Conservation (phyloP, 35 echinoderm and acorn worm species). For the Anneissia japonica region DNA sequence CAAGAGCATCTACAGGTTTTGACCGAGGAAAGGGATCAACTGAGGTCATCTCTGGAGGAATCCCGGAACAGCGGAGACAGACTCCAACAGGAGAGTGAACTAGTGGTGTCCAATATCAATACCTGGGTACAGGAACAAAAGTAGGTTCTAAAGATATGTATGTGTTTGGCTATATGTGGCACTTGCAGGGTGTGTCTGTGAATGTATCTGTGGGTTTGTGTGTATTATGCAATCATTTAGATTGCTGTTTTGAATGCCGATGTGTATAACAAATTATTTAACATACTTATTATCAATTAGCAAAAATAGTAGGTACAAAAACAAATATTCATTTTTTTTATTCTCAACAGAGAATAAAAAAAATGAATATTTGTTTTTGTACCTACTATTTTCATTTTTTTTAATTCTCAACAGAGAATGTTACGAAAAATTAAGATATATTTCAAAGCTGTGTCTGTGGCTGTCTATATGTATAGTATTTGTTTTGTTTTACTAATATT, state of each 20-base stretch:
- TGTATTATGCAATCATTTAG: too few relatives aligned
- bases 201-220: too few relatives aligned
- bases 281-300: not conserved
- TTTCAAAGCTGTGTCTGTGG: too few relatives aligned
- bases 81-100: constrained; percentile 94
- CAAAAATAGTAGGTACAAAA: not conserved
- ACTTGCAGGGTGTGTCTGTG: too few relatives aligned
- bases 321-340: not conserved
- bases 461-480: too few relatives aligned
- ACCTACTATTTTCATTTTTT: not conserved
- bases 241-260: too few relatives aligned
- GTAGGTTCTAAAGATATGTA: constrained; percentile 49
- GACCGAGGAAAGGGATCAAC: constrained; percentile 57
- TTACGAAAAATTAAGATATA: too few relatives aligned
- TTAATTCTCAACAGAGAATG: not conserved
- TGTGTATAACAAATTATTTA: not conserved
- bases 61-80: constrained; percentile 72
- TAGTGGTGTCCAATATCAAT: constrained; percentile 91
- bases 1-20: not conserved
- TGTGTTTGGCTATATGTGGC: too few relatives aligned
- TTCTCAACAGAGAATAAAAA: too few relatives aligned
- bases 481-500: too few relatives aligned
- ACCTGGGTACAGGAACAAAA: constrained; percentile 98
- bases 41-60: constrained; percentile 66
- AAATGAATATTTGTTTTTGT: not conserved